These are phyloP conservation scores for Aldabrachelys gigantea DNA, from an alignment of 2,113 vertebrate species.

Conservation along the genomic window DNA sequence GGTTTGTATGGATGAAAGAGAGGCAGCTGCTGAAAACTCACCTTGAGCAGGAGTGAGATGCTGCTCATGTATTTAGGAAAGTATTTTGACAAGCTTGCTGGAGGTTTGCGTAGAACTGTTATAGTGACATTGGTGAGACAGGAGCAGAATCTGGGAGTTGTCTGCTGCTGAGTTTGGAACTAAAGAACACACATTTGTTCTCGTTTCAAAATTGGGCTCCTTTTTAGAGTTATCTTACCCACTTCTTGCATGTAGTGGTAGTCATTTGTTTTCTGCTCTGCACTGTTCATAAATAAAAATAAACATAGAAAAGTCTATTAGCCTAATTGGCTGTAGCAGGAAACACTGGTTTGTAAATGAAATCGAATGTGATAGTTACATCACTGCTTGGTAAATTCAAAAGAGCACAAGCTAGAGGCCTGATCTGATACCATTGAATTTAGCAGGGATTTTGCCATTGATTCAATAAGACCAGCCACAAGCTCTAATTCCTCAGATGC, in stretches of 20 bases:
- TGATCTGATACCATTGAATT: rapidly evolving
- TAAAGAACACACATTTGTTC: not conserved
- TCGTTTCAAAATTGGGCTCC: not conserved
- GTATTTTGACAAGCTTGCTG: too few species aligned
- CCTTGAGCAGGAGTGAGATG: not conserved
- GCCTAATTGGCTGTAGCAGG: not conserved
- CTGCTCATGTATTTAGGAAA: not conserved
- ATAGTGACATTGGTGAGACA: not conserved
- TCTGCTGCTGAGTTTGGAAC: not conserved
- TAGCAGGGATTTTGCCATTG: not conserved
- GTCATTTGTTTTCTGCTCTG: not conserved
- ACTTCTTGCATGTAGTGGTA: not conserved
- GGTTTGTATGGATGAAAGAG: not conserved
- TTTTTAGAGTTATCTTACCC: not conserved
- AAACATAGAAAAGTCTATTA: not conserved
- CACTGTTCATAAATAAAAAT: not conserved
- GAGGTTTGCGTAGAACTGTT: not conserved
- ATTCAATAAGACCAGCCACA: not conserved
- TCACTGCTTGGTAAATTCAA: not conserved
- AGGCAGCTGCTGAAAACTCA: not conserved
- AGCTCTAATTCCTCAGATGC: not conserved
- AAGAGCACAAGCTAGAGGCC: not conserved
- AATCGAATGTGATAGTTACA: not conserved
- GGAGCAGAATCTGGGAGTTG: not conserved
- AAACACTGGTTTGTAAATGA: not conserved